Base-by-base conservation (phyloP, 2,888 invertebrate species). In the Rhabditoides inermis region DNA sequence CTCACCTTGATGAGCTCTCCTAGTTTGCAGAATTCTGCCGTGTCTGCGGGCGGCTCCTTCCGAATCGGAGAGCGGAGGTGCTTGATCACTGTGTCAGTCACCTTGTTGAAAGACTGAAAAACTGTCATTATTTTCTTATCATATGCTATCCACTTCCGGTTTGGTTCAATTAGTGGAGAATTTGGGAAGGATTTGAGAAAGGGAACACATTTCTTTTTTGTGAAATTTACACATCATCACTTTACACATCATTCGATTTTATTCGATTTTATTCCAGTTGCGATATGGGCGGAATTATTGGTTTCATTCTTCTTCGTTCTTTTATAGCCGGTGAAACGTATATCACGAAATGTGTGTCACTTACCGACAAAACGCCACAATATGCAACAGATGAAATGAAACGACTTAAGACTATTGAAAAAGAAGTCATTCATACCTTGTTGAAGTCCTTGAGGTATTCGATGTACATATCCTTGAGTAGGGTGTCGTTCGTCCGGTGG, bases 391-490 rank as follows among this genome's bases (percentile, higher is more conserved):
- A n/a, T n/a, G n/a, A n/a, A n/a, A n/a, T n/a, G n/a, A n/a, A n/a
- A n/a, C n/a, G n/a, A n/a, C n/a, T n/a, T n/a, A n/a, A n/a, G n/a
- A n/a, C n/a, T n/a, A n/a, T n/a, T n/a, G n/a, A n/a, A n/a, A n/a
- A n/a, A n/a, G n/a, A n/a, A n/a, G n/a, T n/a, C n/a, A n/a, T n/a
- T n/a, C 18, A 27, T 42, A 60, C 82, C 77, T 81, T 81, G 71
- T 80, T 79, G 60, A 84, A 84, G 72, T 88, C 88, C 47, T 86
- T 85, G 79, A 87, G 85, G 76, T 88, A 87, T 72, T 89, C 88
- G 35, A 86, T 84, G 77, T 87, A 88, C 69, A 89, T 82, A 77
- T 88, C 89, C 69, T 86, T 84, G 66, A 90, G 86, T 55, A 90
- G 82, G 80, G 88, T 87, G 77, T 89, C 89, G 53, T 89, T 80